Conservation (phyloP, 2,888 invertebrate genomes). For the Peribatodes rhomboidaria region DNA sequence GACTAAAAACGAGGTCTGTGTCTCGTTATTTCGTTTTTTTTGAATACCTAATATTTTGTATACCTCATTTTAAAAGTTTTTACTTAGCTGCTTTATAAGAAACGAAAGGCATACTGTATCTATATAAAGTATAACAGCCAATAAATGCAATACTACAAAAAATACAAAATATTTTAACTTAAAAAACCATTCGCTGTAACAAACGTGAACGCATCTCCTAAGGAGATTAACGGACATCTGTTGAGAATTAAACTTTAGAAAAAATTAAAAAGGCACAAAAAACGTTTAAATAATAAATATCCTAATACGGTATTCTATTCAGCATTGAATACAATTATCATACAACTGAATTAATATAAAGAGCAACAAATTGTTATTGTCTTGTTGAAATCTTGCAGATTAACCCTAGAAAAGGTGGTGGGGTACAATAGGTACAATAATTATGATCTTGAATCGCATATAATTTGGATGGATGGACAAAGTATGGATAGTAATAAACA, state of each 20-base stretch:
- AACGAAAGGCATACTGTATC: too few species aligned
- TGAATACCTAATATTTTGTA: too few species aligned
- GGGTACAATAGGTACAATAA: background rate
- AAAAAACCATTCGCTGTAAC: background rate
- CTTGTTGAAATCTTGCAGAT: background rate
- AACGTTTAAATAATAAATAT: constrained; percentile 37
- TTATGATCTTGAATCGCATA: too few species aligned
- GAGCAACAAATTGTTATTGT: constrained; percentile 4
- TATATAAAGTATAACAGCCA: too few species aligned
- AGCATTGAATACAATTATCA: constrained; percentile 20
- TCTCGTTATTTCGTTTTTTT: too few species aligned
- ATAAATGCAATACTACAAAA: constrained; percentile 2
- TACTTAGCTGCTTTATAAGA: too few species aligned
- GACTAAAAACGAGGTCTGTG: too few species aligned
- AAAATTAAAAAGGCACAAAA: constrained; percentile 41
- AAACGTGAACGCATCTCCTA: constrained; percentile 27
- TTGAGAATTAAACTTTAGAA: constrained; percentile 26
- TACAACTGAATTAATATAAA: constrained; percentile 1
- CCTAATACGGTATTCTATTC: constrained; percentile 30
- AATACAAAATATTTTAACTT: constrained; percentile 4
- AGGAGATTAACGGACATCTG: constrained; percentile 45
- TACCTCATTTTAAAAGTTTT: too few species aligned
- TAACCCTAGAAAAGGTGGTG: background rate
- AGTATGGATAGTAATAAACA: too few species aligned
- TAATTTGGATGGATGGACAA: too few species aligned